A percentile compares a stretch with the other conserved stretches of the same genome.
Conservation (phyloP, 2,888 invertebrate genomes). For the Lydus trimaculatus region DNA sequence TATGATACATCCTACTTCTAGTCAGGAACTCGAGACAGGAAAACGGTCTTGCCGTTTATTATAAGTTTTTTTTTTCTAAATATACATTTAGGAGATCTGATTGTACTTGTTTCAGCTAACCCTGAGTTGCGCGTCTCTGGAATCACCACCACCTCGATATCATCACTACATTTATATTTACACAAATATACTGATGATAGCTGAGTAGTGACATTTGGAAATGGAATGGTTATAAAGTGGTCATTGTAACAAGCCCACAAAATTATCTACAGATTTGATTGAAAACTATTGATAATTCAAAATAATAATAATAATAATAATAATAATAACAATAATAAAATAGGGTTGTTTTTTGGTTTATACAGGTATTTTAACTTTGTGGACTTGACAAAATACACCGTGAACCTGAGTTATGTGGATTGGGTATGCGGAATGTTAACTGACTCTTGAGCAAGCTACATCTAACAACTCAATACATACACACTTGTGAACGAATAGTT, state of each 20-base stretch:
- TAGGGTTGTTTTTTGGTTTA: background rate
- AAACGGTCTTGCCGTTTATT: slow-evolving; percentile 47
- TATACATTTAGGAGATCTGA: slow-evolving; percentile 48
- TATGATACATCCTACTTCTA: slow-evolving; percentile 52
- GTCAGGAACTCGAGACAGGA: slow-evolving; percentile 61
- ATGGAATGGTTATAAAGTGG: background rate
- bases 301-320: background rate
- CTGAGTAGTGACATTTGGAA: background rate
- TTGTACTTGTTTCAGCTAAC: slow-evolving; percentile 62
- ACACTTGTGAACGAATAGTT: slow-evolving; percentile 59
- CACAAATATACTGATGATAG: background rate
- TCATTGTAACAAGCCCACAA: background rate
- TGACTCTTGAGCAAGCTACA: slow-evolving; percentile 63
- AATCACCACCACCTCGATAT: slow-evolving; percentile 11
- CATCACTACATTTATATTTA: background rate
- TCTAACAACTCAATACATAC: slow-evolving; percentile 60
- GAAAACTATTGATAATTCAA: background rate
- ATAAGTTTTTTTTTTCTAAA: background rate
- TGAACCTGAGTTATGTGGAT: slow-evolving; percentile 57
- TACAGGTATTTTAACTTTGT: background rate
- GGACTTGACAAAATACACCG: background rate
- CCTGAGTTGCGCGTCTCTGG: slow-evolving; percentile 57
- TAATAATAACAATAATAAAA: slow-evolving; percentile 9
- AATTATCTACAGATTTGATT: background rate
- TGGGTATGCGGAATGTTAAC: slow-evolving; percentile 58